Base-by-base conservation (phyloP, 2,888 invertebrate genomes). In the Cryptocephalus primarius region DNA sequence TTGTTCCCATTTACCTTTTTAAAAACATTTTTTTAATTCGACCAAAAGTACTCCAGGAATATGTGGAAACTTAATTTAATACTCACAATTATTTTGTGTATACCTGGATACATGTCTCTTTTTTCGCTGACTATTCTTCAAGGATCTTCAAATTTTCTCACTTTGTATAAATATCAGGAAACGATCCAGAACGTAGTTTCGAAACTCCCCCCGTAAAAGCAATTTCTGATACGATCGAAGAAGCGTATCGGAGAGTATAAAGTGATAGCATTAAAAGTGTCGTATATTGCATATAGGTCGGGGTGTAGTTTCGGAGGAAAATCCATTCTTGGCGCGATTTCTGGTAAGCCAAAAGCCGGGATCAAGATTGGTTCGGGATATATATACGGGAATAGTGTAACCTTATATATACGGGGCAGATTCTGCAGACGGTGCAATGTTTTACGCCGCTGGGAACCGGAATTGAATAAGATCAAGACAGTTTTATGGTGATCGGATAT, bases 331-430 rank as follows among this genome's bases (percentile, higher is more conserved):
- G 36, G 36, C 36, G 36, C 67, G 67, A 68, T 69, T 69, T 68
- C 66, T 69, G 69, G 69, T 68, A 68, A 69, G 68, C 69, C 68
- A 68, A 68, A 69, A 68, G 66, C 67, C 63, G 53, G 66, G 64
- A 66, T 67, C 66, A 62, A 68, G 68, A 68, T 69, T 65, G 63
- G 54, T 51, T 52, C 58, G 58, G 57, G 60, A 64, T 65, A 66
- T 65, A 65, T 63, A 22, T 22, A 22, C 22, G 22, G 22, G 2
- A 22, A 22, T 6, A 22, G 22, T 22, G 22, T 22, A 22, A 22
- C 22, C 22, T 22, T 22, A 22, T 22, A 22, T 22, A 22, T 22
- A 22, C 22, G 22, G 63, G 61, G 58, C 53, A 61, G 64, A 64
- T 66, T 67, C 64, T 59, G 67, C 65, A 62, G 63, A 66, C 64